Evolutionary conservation across 2,888 invertebrate species (phyloP), one percentile per base, ranked within the genome.

Genomic region (Emmelina monodactyla): DNA sequence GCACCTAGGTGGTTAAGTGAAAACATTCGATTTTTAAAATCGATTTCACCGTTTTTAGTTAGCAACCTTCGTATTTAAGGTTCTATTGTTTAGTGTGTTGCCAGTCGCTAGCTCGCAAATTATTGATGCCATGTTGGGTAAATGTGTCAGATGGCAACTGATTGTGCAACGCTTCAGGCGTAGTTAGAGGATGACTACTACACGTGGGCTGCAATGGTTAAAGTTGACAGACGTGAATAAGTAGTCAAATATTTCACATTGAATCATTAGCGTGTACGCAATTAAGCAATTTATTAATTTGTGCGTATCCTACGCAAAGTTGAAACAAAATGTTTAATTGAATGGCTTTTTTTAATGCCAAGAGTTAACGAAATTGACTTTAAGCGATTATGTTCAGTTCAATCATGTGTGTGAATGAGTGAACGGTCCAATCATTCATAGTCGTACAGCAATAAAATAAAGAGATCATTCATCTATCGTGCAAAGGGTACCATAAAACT

Each of bases 81-180:
- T 63, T 48, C 65, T 50, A 70, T 68, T 70, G 70, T 73, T 66
- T 62, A 63, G 62, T 59, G 54, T 55, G 58, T 58, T 25, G 25
- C 25, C n/a, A 25, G 25, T 55, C 11, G 25, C 25, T 10, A 25
- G 25, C 54, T 58, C 53, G 52, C 55, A 62, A 69, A 67, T 72
- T 60, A 69, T 70, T 63, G 55, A 60, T 57, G 51, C 62, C 55
- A 50, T 64, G 68, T 63, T 63, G 55, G 65, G 67, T 67, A 68
- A 70, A 69, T 61, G 68, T 69, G 71, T 62, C 70, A 64, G 62
- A 37, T 55, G 46, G 51, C 50, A 53, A 47, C 55, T 47, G 63
- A 62, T 65, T 69, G 64, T 62, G 54, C 60, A 69, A 64, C 47
- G 50, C 58, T 62, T 52, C 55, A 62, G 61, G 59, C 58, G 62